Evolutionary conservation across 92 coral and sea anemone species (phyloP).

Genomic region (Pocillopora grandis): DNA sequence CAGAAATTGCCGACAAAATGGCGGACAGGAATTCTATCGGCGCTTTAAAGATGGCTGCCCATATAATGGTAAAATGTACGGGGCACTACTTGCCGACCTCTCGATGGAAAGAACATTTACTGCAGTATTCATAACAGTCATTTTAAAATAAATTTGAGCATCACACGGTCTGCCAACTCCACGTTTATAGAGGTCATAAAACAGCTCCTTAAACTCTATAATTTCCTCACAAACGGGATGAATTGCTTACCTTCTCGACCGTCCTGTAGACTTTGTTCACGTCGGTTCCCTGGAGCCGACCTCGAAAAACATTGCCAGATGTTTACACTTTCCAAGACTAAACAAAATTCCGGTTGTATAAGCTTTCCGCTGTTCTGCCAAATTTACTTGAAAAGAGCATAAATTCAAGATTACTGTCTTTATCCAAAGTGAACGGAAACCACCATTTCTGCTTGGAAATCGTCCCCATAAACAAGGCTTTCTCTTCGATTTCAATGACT

Average conservation of each 20-base stretch:
- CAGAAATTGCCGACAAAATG: slow-evolving; percentile 27
- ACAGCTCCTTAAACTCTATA: slow-evolving; percentile 8
- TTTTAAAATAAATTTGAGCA: neutral
- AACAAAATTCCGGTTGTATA: neutral
- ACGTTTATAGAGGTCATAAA: neutral
- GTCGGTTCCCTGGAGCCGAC: slow-evolving; percentile 17
- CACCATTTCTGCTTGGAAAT: too few species aligned
- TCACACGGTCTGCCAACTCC: neutral
- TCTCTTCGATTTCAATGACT: too few species aligned
- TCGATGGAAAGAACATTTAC: neutral
- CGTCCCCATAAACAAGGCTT: too few species aligned
- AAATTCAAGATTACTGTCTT: slow-evolving; percentile 5
- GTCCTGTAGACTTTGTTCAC: slow-evolving; percentile 3
- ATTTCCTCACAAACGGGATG: neutral
- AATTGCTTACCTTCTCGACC: slow-evolving; percentile 5
- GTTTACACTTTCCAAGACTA: neutral
- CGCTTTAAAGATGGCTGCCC: slow-evolving; percentile 8
- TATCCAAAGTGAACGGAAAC: too few species aligned
- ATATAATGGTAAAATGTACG: neutral
- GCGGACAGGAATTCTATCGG: neutral
- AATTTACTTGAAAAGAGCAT: slow-evolving; percentile 13
- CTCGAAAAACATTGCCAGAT: neutral
- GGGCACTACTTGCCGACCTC: slow-evolving; percentile 19
- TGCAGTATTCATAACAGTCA: neutral
- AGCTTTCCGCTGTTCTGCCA: slow-evolving; percentile 13